Evolutionary conservation across 1,140 invertebrate genomes (phyloP).

Genomic region (Spodoptera frugiperda): DNA sequence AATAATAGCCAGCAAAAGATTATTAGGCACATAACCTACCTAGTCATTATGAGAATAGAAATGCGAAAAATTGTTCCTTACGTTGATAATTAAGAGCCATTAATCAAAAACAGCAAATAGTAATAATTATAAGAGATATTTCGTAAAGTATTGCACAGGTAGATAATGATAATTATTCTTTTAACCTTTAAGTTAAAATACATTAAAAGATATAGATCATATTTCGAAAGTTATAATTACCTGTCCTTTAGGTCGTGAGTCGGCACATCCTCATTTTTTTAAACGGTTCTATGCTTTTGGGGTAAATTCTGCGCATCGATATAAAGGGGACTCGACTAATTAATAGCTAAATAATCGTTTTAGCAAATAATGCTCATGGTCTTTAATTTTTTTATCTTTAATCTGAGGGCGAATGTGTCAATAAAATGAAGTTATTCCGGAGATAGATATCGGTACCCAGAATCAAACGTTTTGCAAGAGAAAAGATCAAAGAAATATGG

Average conservation of each 20-base stretch:
- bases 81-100: conserved; percentile 11
- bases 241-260: conserved; percentile 57
- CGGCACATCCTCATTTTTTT: conserved; percentile 54
- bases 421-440: conserved; percentile 16
- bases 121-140: conserved; percentile 21
- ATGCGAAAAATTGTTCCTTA: background rate
- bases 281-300: background rate
- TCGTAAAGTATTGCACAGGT: background rate
- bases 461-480: conserved; percentile 36
- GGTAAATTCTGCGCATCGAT: conserved; percentile 13
- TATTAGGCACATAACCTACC: too few species aligned
- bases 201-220: conserved; percentile 45
- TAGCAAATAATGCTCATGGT: conserved; percentile 20
- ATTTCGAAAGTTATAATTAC: conserved; percentile 53
- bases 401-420: background rate
- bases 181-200: conserved; percentile 41
- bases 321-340: background rate
- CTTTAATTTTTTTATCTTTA: background rate
- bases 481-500: conserved; percentile 14
- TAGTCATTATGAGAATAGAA: background rate
- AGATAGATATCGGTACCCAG: conserved; percentile 32
- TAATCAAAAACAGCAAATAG: conserved; percentile 14
- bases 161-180: background rate
- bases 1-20: background rate
- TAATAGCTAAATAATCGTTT: conserved; percentile 41